These are phyloP conservation scores for Trachurus trachurus DNA, from an alignment of 2,797 vertebrate genomes.

Conservation along the genomic window DNA sequence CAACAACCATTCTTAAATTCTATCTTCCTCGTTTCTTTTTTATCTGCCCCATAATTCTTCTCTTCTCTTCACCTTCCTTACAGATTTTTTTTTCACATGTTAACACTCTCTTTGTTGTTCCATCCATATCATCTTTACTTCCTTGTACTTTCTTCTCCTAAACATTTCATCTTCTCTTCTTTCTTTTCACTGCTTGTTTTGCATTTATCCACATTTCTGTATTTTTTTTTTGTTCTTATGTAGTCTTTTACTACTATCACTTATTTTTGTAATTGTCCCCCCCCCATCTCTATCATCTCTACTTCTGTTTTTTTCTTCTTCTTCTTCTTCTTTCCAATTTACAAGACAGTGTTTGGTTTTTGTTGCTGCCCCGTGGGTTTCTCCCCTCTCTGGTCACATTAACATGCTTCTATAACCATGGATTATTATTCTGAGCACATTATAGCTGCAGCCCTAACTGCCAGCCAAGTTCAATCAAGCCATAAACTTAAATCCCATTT, in stretches of 20 bases:
- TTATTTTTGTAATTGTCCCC: background rate
- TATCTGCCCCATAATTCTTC: background rate
- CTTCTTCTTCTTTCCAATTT: background rate
- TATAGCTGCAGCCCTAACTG: conserved; percentile 37
- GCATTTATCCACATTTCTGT: background rate
- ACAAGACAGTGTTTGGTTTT: conserved; percentile 2
- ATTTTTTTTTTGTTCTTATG: background rate
- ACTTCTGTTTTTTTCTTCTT: background rate
- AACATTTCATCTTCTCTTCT: background rate
- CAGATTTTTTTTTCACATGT: background rate
- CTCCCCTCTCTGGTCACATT: conserved; percentile 59
- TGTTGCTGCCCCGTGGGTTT: background rate
- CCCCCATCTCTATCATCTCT: background rate
- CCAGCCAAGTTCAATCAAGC: conserved; percentile 15
- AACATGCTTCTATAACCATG: conserved; percentile 38
- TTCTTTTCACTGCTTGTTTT: background rate
- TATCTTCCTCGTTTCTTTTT: background rate
- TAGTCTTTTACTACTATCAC: background rate
- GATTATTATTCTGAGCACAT: conserved; percentile 67
- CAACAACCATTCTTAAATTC: background rate
- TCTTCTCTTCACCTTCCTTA: background rate
- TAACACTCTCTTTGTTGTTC: background rate
- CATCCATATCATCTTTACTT: background rate
- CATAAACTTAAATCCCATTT: conserved; percentile 44
- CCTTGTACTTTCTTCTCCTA: background rate